Evolutionary conservation across 2,797 vertebrate genomes (phyloP), one percentile per base, ranked within the genome.

Genomic region (Fringilla coelebs): DNA sequence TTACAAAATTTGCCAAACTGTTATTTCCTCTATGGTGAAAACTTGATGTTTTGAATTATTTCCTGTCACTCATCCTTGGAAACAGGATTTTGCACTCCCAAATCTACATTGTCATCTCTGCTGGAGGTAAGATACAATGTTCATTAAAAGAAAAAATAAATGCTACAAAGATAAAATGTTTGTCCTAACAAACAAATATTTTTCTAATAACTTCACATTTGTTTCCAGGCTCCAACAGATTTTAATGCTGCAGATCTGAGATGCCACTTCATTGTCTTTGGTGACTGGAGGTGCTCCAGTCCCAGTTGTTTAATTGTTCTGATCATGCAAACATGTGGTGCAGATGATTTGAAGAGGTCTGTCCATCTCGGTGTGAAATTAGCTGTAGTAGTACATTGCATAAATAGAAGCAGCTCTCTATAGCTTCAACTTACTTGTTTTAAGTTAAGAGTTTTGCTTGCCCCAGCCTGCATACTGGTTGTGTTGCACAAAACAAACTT

Each of bases 321-420:
- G 32, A 20, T 54, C 14, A 14, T 29, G 4, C 12, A 32, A 7
- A 3, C 36, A 24, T 34, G 13, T 41, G 51, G n/a, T 0, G 1
- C 6, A n/a, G 43, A 49, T 31, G 43, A 21, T 32, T 36, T 68
- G 55, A 89, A 79, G 38, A 83, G 52, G 14, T 41, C 38, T 0
- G 0, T 77, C 54, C 15, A 4, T 21, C 46, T 71, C 26, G n/a
- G 6, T 32, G 18, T n/a, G 15, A 83, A 57, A 41, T n/a, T 25
- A 51, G 19, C 54, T 85, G 16, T 17, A 29, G 32, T 46, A 48
- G 45, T 34, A 26, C 0, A 0, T 32, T 87, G 28, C n/a, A 15
- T n/a, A 34, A 90, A 45, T 25, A 54, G 21, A 68, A 75, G n/a
- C 49, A 87, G 31, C 22, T 58, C 9, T 66, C 32, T 52, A 38